A percentile compares a stretch with the other conserved stretches of the same genome.
phyloP scores from a whole-genome alignment of 2,888 invertebrate genomes.

The Tanypteryx hageni region DNA sequence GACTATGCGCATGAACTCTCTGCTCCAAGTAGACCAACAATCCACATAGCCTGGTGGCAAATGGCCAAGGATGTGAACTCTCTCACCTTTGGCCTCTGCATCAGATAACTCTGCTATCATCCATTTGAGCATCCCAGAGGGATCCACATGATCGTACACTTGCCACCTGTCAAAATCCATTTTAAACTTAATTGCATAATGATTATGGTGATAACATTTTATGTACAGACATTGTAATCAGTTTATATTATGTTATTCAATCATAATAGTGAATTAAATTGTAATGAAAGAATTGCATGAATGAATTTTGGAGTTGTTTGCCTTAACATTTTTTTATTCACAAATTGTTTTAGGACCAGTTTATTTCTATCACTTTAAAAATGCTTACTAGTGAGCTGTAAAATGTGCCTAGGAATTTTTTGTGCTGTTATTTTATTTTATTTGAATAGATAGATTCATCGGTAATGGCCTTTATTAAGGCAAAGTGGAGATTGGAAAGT shows the following conservation, averaged over 20 bases:
- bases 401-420: no score
- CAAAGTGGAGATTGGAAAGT: no score
- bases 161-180: constrained; percentile 67
- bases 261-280: not conserved
- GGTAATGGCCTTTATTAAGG: no score
- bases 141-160: constrained; percentile 74
- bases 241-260: not conserved
- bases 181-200: not conserved
- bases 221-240: not conserved
- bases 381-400: no score
- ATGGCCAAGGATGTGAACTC: constrained; percentile 77
- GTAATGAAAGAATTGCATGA: not conserved
- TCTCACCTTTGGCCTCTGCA: constrained; percentile 74
- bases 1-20: constrained; percentile 72
- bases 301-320: not conserved
- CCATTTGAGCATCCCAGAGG: constrained; percentile 77
- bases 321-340: not conserved
- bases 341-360: not conserved
- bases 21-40: constrained; percentile 76
- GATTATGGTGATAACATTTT: not conserved
- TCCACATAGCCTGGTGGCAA: constrained; percentile 75
- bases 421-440: no score
- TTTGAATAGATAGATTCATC: no score
- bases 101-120: constrained; percentile 75
- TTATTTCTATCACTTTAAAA: not conserved